These are phyloP conservation scores for Caradrina clavipalpis DNA, from an alignment of 2,888 invertebrate species.

Conservation along the genomic window DNA sequence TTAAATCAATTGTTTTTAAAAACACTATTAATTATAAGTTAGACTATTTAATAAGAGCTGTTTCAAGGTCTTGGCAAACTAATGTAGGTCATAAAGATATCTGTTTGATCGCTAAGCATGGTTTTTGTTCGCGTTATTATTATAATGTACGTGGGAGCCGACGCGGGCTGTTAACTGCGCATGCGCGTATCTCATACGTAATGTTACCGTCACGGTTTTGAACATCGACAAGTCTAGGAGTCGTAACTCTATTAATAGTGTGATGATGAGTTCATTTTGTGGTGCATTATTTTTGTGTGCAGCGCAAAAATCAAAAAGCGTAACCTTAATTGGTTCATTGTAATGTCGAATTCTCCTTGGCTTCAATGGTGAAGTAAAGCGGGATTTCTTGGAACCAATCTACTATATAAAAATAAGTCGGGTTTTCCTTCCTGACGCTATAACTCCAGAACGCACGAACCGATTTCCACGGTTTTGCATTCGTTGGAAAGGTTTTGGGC, in stretches of 20 bases:
- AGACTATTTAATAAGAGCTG: conserved; percentile 48
- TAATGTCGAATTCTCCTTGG: too few species aligned
- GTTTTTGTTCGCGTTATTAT: conserved; percentile 70
- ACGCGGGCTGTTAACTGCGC: conserved; percentile 56
- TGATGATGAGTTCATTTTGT: conserved; percentile 12
- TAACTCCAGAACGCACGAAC: too few species aligned
- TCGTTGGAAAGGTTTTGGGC: too few species aligned
- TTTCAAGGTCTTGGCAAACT: conserved; percentile 70
- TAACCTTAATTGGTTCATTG: too few species aligned
- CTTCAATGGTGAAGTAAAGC: too few species aligned
- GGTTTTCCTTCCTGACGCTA: too few species aligned
- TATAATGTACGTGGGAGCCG: conserved; percentile 72
- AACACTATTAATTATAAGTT: conserved; percentile 51
- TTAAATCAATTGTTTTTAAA: conserved; percentile 38
- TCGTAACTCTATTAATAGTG: conserved; percentile 20
- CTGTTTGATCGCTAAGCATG: conserved; percentile 60
- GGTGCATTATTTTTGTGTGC: background rate
- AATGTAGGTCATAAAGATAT: conserved; percentile 75
- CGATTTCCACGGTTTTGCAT: too few species aligned
- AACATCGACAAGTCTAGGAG: conserved; percentile 6
- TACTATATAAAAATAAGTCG: too few species aligned
- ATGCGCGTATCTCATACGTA: conserved; percentile 35
- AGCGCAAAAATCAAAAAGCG: too few species aligned
- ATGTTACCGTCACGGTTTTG: conserved; percentile 43
- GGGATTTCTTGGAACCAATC: too few species aligned